A percentile compares a stretch with the other conserved stretches of the same genome.
Evolutionary conservation across 1,140 invertebrate species (phyloP).

Genomic region (Calycopis cecrops): DNA sequence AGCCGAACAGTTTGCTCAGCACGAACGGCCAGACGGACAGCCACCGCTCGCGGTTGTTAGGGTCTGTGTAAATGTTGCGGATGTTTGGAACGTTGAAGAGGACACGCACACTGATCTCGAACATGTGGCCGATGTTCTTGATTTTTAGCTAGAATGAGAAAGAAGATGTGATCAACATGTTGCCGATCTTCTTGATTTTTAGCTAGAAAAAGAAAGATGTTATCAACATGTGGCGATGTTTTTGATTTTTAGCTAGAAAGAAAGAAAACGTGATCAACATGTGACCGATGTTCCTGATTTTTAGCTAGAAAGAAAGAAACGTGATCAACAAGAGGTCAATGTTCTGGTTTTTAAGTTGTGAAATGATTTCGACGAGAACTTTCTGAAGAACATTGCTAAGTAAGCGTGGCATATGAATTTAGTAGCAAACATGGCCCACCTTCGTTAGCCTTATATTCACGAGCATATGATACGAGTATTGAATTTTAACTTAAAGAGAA

Average conservation of each 20-base stretch:
- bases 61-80: slow-evolving; percentile 77
- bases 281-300: slow-evolving; percentile 77
- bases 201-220: slow-evolving; percentile 39
- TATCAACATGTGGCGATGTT: neutral
- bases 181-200: neutral
- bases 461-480: too few species aligned
- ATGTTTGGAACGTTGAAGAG: slow-evolving; percentile 77
- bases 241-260: slow-evolving; percentile 38
- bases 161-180: neutral
- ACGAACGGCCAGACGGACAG: slow-evolving; percentile 75
- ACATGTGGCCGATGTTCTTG: slow-evolving; percentile 76
- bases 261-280: slow-evolving; percentile 51
- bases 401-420: neutral
- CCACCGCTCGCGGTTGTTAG: slow-evolving; percentile 74
- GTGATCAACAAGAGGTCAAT: neutral
- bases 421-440: too few species aligned
- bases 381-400: neutral
- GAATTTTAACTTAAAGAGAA: too few species aligned
- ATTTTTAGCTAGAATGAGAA: slow-evolving; percentile 72
- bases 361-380: too few species aligned
- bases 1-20: slow-evolving; percentile 73
- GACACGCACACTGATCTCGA: slow-evolving; percentile 76
- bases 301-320: slow-evolving; percentile 53
- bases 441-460: too few species aligned
- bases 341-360: neutral